phyloP scores from a whole-genome alignment of 2,797 vertebrate species.

The Arctocebus calabarensis region DNA sequence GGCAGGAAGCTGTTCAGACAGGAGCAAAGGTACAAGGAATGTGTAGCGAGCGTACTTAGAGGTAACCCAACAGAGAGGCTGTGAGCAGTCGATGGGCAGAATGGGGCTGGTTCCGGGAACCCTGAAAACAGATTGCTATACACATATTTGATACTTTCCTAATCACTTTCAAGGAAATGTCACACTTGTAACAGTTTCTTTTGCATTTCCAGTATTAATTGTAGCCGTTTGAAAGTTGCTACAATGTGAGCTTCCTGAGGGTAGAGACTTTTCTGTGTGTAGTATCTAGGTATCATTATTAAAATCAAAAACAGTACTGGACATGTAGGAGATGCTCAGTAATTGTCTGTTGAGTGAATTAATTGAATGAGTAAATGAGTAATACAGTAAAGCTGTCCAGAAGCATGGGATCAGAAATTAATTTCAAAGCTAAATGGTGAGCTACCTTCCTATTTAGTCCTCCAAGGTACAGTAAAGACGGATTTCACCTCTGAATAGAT shows the following conservation, averaged over 20 bases:
- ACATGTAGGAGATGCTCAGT: background rate
- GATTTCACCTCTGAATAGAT: slow-evolving; percentile 41
- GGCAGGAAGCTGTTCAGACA: background rate
- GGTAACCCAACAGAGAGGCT: background rate
- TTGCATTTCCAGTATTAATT: background rate
- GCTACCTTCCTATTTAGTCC: background rate
- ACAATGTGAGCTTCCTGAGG: background rate
- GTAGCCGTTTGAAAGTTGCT: background rate
- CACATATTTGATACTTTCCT: background rate
- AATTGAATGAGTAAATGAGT: slow-evolving; percentile 12
- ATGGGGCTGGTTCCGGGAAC: background rate
- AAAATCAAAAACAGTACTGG: background rate
- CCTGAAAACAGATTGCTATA: background rate
- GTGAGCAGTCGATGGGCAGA: background rate
- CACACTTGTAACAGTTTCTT: background rate
- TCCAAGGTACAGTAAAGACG: slow-evolving; percentile 21
- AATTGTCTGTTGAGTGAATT: background rate
- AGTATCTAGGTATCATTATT: background rate
- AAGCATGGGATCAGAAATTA: slow-evolving; percentile 33
- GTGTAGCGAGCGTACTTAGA: background rate
- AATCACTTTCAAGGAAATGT: background rate
- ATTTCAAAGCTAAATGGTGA: slow-evolving; percentile 44
- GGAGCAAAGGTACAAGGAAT: background rate
- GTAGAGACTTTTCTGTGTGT: background rate
- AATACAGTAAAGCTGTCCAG: background rate